Evolutionary conservation across 1,140 invertebrate species (phyloP).

Genomic region (Atta texana): DNA sequence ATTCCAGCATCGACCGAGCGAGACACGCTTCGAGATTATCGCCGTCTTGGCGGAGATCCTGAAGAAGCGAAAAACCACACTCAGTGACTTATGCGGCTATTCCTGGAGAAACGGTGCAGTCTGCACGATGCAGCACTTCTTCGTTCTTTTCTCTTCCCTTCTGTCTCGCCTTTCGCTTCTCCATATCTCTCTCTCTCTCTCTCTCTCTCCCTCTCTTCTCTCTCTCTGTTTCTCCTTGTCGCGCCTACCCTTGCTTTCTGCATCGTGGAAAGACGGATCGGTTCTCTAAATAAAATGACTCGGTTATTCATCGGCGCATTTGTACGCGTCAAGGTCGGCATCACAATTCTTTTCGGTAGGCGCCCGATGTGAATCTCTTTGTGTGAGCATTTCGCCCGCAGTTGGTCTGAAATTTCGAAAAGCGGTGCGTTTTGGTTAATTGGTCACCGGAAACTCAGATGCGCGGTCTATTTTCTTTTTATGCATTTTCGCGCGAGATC

Average conservation of each 20-base stretch:
- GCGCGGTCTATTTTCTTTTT: slow-evolving; percentile 57
- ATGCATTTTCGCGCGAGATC: slow-evolving; percentile 27
- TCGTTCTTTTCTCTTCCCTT: slow-evolving; percentile 48
- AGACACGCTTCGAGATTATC: slow-evolving; percentile 60
- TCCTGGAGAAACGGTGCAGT: slow-evolving; percentile 78
- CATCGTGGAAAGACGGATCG: slow-evolving; percentile 83
- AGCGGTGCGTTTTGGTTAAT: slow-evolving; percentile 67
- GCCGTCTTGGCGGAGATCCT: slow-evolving; percentile 57
- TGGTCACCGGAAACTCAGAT: slow-evolving; percentile 67
- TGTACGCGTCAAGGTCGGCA: slow-evolving; percentile 83
- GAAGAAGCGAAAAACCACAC: slow-evolving; percentile 72
- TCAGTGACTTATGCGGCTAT: slow-evolving; percentile 78
- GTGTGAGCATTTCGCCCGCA: slow-evolving; percentile 35
- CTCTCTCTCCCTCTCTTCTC: slow-evolving; percentile 8
- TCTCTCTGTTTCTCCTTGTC: slow-evolving; percentile 20
- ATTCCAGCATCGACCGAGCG: slow-evolving; percentile 71
- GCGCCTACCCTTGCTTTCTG: slow-evolving; percentile 53
- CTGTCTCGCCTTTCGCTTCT: slow-evolving; percentile 31
- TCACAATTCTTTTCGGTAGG: slow-evolving; percentile 70
- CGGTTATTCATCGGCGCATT: slow-evolving; percentile 86
- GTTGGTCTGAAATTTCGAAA: slow-evolving; percentile 21
- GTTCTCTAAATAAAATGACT: slow-evolving; percentile 86
- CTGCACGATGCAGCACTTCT: slow-evolving; percentile 54
- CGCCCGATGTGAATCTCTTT: slow-evolving; percentile 67
- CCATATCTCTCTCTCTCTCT: not conserved